Evolutionary conservation across 2,888 invertebrate genomes (phyloP), one percentile per base, ranked within the genome.

Genomic region (Dynastes grantii): DNA sequence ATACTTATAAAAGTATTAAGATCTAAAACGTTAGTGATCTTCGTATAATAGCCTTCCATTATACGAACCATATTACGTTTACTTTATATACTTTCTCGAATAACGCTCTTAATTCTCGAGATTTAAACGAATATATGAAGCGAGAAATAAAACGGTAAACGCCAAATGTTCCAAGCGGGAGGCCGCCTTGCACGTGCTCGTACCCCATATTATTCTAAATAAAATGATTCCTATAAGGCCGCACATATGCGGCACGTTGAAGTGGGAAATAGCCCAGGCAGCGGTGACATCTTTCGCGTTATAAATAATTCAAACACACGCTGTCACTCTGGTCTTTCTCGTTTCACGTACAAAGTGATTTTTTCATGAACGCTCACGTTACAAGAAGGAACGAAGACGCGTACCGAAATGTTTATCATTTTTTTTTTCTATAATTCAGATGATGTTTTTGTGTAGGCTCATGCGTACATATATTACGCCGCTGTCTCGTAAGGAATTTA

Each of bases 91-190:
- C 8, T 11, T 11, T 45, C 45, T 45, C 45, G 45, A 11, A 8
- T 45, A 45, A 45, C 45, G 11, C 11, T 45, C 9, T 45, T 58
- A 58, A 58, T 58, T 58, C 22, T 58, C 55, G 55, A 58, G 22
- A 58, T 58, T 58, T 58, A 58, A 58, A 58, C 55, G 16, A 16
- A 22, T 37, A 37, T 2, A 45, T 22, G 65, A 45, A 67, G 16
- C 65, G 40, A 40, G 40, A 67, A 5, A 45, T 67, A 67, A 58
- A 58, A 58, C 68, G 51, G 68, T 68, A 68, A 58, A 58, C 58
- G 29, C 37, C 73, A 73, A 73, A 73, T 73, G 73, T 73, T 73
- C 73, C 51, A 73, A 73, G 73, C 73, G 58, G 73, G 73, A 73
- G 73, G 37, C 40, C 73, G 55, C 22, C 22, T 11, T 27, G 73